Conservation (phyloP, 2,113 vertebrate species). For the Cyphomyrus plagiostoma region DNA sequence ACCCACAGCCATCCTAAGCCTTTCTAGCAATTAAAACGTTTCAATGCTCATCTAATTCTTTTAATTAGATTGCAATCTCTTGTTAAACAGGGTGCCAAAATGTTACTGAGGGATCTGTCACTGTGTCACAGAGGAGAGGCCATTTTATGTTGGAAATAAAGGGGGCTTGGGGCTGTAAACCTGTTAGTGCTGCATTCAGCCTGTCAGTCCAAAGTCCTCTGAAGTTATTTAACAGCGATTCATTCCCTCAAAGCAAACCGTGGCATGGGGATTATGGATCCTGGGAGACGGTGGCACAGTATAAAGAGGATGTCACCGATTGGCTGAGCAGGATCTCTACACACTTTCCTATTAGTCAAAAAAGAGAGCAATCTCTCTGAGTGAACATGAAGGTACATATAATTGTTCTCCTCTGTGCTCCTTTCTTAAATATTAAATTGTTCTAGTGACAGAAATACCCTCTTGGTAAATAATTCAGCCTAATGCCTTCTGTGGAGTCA, state of each 20-base stretch:
- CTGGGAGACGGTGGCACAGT: not conserved
- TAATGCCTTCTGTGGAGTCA: slow-evolving; percentile 8
- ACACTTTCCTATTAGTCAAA: not conserved
- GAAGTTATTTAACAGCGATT: not conserved
- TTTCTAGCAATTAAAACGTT: not conserved
- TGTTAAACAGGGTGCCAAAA: not conserved
- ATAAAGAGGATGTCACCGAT: not conserved
- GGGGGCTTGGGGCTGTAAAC: not conserved
- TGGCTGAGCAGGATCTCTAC: not conserved
- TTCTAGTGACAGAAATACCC: not conserved
- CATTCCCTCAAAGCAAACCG: not conserved
- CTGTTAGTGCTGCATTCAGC: not conserved
- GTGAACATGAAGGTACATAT: not conserved
- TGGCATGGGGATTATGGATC: not conserved
- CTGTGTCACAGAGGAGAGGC: not conserved
- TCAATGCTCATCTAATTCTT: slow-evolving; percentile 1
- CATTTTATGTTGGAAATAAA: not conserved
- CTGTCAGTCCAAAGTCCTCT: not conserved
- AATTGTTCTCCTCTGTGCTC: not conserved
- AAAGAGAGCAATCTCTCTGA: not conserved
- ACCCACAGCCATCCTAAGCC: not conserved
- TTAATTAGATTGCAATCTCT: slow-evolving; percentile 20
- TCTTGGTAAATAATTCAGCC: slow-evolving; percentile 21
- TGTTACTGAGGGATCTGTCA: not conserved
- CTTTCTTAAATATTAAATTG: slow-evolving; percentile 13